Evolutionary conservation across 2,888 invertebrate genomes (phyloP).

Genomic region (Drosophila demipolita): DNA sequence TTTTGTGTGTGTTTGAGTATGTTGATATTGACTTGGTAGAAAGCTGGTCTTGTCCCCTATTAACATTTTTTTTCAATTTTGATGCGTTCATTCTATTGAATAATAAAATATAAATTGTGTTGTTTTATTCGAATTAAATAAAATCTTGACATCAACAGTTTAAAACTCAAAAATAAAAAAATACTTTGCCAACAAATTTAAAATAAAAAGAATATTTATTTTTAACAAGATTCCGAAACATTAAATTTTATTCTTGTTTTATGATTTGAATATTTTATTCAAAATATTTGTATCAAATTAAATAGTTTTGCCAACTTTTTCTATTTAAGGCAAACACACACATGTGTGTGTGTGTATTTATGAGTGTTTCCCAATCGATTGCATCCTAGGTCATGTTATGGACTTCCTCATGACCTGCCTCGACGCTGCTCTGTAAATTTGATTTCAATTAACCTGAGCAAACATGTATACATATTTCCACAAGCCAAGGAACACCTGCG

Average conservation of each 20-base stretch:
- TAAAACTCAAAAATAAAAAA: too few relatives aligned
- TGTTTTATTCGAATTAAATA: neutral
- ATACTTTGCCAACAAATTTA: neutral
- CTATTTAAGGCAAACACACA: constrained; percentile 9
- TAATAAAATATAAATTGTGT: neutral
- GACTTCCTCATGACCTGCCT: neutral
- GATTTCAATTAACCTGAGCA: constrained; percentile 70
- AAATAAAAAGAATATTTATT: neutral
- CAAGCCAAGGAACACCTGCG: neutral
- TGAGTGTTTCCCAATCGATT: constrained; percentile 31
- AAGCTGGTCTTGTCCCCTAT: neutral
- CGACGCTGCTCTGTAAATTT: constrained; percentile 57
- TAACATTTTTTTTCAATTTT: neutral
- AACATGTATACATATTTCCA: neutral
- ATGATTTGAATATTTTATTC: neutral
- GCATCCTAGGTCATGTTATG: constrained; percentile 33
- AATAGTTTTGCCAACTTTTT: constrained; percentile 35
- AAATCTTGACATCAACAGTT: too few relatives aligned
- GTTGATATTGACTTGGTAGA: neutral
- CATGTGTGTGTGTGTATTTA: constrained; percentile 2
- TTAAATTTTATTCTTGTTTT: neutral
- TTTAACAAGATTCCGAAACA: too few relatives aligned
- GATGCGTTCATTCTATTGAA: neutral
- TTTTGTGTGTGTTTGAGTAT: neutral
- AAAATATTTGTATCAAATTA: constrained; percentile 21